Base-by-base conservation (phyloP, 2,797 vertebrate species). In the Nannoperca australis region DNA sequence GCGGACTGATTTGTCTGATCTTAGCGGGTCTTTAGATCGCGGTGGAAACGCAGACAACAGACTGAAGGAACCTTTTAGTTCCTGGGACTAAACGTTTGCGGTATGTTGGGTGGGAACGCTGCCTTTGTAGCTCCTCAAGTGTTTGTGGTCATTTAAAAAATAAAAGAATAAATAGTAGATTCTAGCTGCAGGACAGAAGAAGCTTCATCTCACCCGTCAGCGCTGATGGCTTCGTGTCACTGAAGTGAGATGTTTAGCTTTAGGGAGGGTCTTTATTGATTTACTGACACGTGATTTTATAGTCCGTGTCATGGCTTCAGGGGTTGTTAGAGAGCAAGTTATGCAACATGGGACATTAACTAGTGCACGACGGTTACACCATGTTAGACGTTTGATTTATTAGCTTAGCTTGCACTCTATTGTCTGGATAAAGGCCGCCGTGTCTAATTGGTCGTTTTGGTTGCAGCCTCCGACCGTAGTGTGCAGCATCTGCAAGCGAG, bases 401-500 rank as follows among this genome's bases (percentile, higher is more conserved):
- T 15, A 4, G 36, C 3, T 63, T 10, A 51, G 34, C 11, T 42
- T 36, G 18, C 9, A 27, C 11, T 51, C 20, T 7, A 18, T 5
- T 18, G 18, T 34, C 20, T 27, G 9, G 7, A 7, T 58, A 8
- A 55, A 34, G 3, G 20, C 12, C 13, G 7, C 20, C 47, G 2
- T 49, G 30, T 50, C 34, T 42, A 1, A 40, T 13, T 20, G 10
- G 0, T 54, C 10, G 3, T 50, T 56, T n/a, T 65, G 3, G 0
- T 50, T 72, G 3, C 93, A 99, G 98, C 97, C 98, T 77, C 98
- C 98, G 44, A 98, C 97, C 0, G 98, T 99, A 49, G 98, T 99
- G 93, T 99, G 98, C 96, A 98, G 98, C 93, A 98, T 99, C 96
- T 99, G 98, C 94, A 99, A 99, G 89, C 94, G 98, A 70, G 98